Percentiles rank a stretch among this genome's conserved stretches.
These are phyloP conservation scores for Lamellibrachia luymesi DNA, from an alignment of 1,140 invertebrate genomes.

Conservation along the genomic window DNA sequence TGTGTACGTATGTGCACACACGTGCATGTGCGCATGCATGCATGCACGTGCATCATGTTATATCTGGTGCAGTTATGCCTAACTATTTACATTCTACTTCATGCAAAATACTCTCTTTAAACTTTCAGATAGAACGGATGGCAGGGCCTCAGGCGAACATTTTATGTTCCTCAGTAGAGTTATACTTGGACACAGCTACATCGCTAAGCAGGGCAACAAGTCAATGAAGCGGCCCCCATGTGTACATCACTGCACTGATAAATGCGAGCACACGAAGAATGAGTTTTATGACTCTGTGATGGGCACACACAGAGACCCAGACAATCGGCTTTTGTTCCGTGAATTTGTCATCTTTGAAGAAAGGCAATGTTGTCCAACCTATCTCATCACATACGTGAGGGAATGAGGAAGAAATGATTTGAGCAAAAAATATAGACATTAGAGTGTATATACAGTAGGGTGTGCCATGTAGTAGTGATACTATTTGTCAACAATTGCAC, in stretches of 20 bases:
- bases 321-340: not conserved
- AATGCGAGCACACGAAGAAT: not conserved
- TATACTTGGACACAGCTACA: not conserved
- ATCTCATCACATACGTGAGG: not conserved
- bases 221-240: not conserved
- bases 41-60: not conserved
- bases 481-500: not conserved
- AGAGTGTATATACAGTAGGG: not conserved
- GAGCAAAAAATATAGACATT: not conserved
- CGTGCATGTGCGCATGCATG: not conserved
- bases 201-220: not conserved
- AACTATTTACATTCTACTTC: not conserved
- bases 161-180: not conserved
- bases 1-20: not conserved
- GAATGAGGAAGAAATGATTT: not conserved
- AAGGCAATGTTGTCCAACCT: conserved; percentile 11
- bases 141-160: not conserved
- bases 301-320: conserved; percentile 3
- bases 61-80: not conserved
- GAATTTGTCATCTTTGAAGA: conserved; percentile 23
- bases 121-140: not conserved
- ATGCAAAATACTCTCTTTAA: not conserved
- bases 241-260: not conserved
- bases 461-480: not conserved
- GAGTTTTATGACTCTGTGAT: conserved; percentile 23